A percentile compares a stretch with the other conserved stretches of the same genome.
Evolutionary conservation across 2,888 invertebrate genomes (phyloP).

Genomic region (Schrankia costaestrigalis): DNA sequence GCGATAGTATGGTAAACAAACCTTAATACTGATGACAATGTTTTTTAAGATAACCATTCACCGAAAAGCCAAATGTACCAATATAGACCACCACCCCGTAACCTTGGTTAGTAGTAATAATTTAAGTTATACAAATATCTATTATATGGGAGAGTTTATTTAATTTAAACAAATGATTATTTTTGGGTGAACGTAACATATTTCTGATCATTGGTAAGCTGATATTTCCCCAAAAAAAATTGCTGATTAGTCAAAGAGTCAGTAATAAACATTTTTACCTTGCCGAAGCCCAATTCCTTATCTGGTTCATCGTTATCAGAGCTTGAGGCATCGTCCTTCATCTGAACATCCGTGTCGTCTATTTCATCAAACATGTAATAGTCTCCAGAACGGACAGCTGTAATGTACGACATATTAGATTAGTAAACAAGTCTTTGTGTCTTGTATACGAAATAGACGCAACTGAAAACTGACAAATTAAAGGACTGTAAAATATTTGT

Average conservation of each 20-base stretch:
- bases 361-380: slow-evolving; percentile 99
- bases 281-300: slow-evolving; percentile 76
- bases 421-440: neutral
- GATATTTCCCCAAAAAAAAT: slow-evolving; percentile 10
- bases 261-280: slow-evolving; percentile 55
- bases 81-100: slow-evolving; percentile 23
- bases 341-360: slow-evolving; percentile 88
- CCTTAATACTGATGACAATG: slow-evolving; percentile 35
- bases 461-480: slow-evolving; percentile 15
- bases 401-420: slow-evolving; percentile 32
- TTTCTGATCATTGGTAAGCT: too few relatives aligned
- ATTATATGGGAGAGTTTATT: too few relatives aligned
- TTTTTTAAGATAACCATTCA: slow-evolving; percentile 20
- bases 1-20: slow-evolving; percentile 22
- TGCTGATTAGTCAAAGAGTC: slow-evolving; percentile 3
- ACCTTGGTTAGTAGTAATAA: too few relatives aligned
- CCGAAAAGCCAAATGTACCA: slow-evolving; percentile 16
- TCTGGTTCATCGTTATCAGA: slow-evolving; percentile 74
- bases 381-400: slow-evolving; percentile 98
- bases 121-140: too few relatives aligned
- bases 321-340: slow-evolving; percentile 81
- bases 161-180: too few relatives aligned
- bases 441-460: slow-evolving; percentile 12
- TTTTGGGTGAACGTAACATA: too few relatives aligned
- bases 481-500: neutral